These are phyloP conservation scores for Ametastegia equiseti DNA, from an alignment of 2,888 invertebrate species.

Conservation along the genomic window DNA sequence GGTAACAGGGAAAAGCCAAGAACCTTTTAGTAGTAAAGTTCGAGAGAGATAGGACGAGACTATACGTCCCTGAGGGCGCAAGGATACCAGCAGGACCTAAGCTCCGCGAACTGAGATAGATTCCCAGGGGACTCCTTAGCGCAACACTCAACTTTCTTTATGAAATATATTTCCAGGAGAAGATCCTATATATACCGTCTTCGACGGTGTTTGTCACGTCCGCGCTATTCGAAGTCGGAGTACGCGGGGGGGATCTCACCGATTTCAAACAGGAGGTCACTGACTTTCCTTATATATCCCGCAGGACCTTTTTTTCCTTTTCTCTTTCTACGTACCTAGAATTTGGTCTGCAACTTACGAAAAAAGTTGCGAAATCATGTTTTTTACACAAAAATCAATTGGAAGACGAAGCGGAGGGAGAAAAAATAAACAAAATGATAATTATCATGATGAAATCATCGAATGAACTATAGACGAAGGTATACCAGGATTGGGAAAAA, in stretches of 20 bases:
- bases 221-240: too few species aligned
- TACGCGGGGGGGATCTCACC: neutral
- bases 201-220: neutral
- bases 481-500: too few species aligned
- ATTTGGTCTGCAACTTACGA: neutral
- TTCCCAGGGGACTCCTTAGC: slow-evolving; percentile 33
- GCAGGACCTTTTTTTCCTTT: neutral
- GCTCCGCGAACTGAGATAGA: slow-evolving; percentile 45
- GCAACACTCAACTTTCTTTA: slow-evolving; percentile 40
- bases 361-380: neutral
- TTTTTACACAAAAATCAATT: neutral
- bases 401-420: neutral
- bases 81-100: slow-evolving; percentile 44
- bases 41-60: slow-evolving; percentile 41
- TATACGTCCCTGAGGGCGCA: neutral
- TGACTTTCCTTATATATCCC: neutral
- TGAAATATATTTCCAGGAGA: neutral
- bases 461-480: too few species aligned
- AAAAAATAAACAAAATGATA: neutral
- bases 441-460: too few species aligned
- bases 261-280: neutral
- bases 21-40: slow-evolving; percentile 53
- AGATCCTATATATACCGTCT: neutral
- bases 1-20: slow-evolving; percentile 53
- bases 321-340: too few species aligned